Evolutionary conservation across 92 coral and sea anemone genomes (phyloP).

Genomic region (Porites divaricata): DNA sequence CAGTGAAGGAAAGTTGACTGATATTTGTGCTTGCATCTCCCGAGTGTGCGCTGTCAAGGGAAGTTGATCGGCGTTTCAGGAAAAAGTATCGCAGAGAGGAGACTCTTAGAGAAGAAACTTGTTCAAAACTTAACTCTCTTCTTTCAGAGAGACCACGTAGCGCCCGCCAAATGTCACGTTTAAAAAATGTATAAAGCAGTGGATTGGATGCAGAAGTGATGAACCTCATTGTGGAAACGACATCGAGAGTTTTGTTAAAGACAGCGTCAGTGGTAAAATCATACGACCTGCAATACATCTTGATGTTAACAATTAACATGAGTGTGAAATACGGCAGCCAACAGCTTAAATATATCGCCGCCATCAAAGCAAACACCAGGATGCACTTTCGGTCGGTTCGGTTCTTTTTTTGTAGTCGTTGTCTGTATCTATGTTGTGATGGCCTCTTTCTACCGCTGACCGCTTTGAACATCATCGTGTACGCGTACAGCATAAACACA

Average conservation of each 20-base stretch:
- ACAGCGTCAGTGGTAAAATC: neutral
- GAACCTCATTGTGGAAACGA: conserved; percentile 34
- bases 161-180: conserved; percentile 56
- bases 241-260: neutral
- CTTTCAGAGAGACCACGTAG: neutral
- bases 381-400: conserved; percentile 30
- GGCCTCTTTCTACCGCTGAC: conserved; percentile 40
- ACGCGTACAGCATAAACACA: conserved; percentile 64
- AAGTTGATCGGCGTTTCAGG: neutral
- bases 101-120: neutral
- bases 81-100: neutral
- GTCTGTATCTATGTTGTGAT: neutral
- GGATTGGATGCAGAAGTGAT: conserved; percentile 48
- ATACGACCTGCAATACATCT: neutral
- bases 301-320: neutral
- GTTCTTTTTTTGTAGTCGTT: neutral
- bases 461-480: conserved; percentile 56
- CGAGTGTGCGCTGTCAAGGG: neutral
- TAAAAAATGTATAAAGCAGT: conserved; percentile 63
- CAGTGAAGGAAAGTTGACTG: no score
- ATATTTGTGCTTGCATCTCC: no score
- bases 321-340: conserved; percentile 65
- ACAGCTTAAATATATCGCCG: conserved; percentile 51
- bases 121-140: neutral
- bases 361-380: conserved; percentile 63